Base-by-base conservation (phyloP, 2,113 vertebrate genomes). In the Leptobrachium leishanense region DNA sequence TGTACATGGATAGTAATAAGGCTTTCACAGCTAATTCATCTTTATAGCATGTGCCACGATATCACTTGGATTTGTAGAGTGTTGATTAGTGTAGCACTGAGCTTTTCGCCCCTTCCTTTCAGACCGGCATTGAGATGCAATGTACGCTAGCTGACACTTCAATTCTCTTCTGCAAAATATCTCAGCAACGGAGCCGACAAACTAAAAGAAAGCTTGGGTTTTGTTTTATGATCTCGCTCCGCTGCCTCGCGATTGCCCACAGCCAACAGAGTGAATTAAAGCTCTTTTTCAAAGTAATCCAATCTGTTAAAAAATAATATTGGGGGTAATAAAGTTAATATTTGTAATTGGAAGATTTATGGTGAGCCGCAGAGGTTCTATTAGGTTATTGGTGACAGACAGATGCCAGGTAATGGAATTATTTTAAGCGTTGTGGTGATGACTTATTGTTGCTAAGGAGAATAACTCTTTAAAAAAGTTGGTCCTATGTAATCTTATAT, bases 281-380 rank as follows among this genome's bases (percentile, higher is more conserved):
- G 88, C 88, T 87, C 84, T 90, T 93, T 88, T 90, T 92, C 91
- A 93, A 92, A 90, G 88, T 93, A 93, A 93, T 94, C 90, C 89
- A 92, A 93, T 92, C 87, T 93, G 92, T 93, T 92, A 86, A 92
- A 31, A 89, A 92, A 79, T 76, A 93, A 93, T 92, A 91, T 90
- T 87, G 90, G 89, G 20, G 89, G 90, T 96, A 95, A 96, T 93
- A 92, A 91, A 92, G 92, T 96, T 95, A 95, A 88, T 83, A 83
- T 89, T 90, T 88, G 90, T 95, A 94, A 95, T 95, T 94, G 92
- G 92, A 92, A 94, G 93, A 96, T 94, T 91, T 92, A 96, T 95
- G 90, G 87, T 88, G 88, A 91, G 91, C 90, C 91, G 90, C 92
- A 91, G 87, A 82, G 83, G 84, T 90, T 91, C 91, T 94, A 92